Percentiles rank a stretch among this genome's conserved stretches.
Evolutionary conservation across 2,113 vertebrate species (phyloP).

Genomic region (Aldabrachelys gigantea): DNA sequence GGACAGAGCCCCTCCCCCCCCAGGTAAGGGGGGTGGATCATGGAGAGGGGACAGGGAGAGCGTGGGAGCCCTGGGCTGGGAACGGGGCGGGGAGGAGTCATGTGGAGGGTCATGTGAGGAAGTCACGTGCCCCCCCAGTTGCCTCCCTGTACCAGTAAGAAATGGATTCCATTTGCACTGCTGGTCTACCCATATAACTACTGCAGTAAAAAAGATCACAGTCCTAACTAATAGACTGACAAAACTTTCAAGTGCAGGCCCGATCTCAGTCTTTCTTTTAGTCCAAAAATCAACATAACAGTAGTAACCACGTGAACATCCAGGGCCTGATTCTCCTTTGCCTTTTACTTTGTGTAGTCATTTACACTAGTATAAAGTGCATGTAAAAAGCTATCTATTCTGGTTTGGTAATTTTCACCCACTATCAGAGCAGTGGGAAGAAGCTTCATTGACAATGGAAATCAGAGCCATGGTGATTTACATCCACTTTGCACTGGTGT

Average conservation of each 20-base stretch:
- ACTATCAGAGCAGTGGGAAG: neutral
- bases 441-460: neutral
- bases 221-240: neutral
- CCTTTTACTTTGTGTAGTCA: neutral
- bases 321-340: neutral
- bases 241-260: neutral
- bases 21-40: too few relatives aligned
- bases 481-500: neutral
- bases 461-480: neutral
- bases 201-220: neutral
- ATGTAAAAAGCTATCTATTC: neutral
- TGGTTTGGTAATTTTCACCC: accelerated
- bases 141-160: too few relatives aligned
- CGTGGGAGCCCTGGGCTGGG: too few relatives aligned
- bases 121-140: too few relatives aligned
- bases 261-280: neutral
- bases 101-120: too few relatives aligned
- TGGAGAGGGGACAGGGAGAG: too few relatives aligned
- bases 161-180: too few relatives aligned
- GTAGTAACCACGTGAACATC: neutral
- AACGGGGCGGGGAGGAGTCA: too few relatives aligned
- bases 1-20: too few relatives aligned
- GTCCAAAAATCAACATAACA: neutral
- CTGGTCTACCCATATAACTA: neutral
- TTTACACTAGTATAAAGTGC: neutral